Conservation (phyloP, 2,888 invertebrate species). For the Tiphia femorata region DNA sequence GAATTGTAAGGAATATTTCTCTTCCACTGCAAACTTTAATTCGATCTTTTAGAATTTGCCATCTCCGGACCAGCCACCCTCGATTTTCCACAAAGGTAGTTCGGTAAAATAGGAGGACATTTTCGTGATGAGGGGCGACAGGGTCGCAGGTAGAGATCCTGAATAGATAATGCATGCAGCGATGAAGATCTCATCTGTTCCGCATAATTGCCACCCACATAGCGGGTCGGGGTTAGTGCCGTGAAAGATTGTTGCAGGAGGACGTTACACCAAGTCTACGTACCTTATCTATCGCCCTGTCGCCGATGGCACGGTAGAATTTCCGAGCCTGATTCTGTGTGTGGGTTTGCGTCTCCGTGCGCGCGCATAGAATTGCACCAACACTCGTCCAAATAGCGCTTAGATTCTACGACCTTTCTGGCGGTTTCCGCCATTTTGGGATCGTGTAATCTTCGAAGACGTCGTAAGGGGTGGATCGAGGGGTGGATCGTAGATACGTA, state of each 20-base stretch:
- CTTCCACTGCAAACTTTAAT: too few species aligned
- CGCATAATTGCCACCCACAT: slow-evolving; percentile 59
- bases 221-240: slow-evolving; percentile 23
- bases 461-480: slow-evolving; percentile 10
- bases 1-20: too few species aligned
- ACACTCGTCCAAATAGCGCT: neutral
- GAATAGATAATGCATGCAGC: slow-evolving; percentile 55
- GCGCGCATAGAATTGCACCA: neutral
- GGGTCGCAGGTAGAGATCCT: slow-evolving; percentile 53
- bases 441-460: slow-evolving; percentile 14
- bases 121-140: slow-evolving; percentile 46
- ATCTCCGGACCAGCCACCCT: too few species aligned
- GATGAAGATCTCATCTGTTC: slow-evolving; percentile 61
- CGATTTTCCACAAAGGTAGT: neutral
- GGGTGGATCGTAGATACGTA: too few species aligned
- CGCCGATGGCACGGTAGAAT: too few species aligned
- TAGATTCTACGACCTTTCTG: slow-evolving; percentile 15
- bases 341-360: neutral
- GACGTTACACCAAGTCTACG: neutral
- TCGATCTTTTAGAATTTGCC: too few species aligned
- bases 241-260: slow-evolving; percentile 32
- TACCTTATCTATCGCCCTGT: slow-evolving; percentile 25
- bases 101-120: slow-evolving; percentile 24
- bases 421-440: slow-evolving; percentile 6
- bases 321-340: too few species aligned